A percentile compares a stretch with the other conserved stretches of the same genome.
phyloP scores from a whole-genome alignment of 2,797 vertebrate genomes.

The Sebastes itinus region DNA sequence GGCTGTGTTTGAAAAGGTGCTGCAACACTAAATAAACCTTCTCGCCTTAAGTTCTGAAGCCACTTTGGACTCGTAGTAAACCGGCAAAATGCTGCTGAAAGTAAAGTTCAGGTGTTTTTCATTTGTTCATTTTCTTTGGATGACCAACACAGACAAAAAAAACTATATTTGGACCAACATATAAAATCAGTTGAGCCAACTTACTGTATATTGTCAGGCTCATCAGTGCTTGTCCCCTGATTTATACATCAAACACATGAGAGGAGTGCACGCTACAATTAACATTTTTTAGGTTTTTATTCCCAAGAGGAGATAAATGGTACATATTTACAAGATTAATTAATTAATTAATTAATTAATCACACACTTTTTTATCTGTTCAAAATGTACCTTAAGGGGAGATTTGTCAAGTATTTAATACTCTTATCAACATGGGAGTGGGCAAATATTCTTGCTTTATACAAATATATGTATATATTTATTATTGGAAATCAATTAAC shows the following conservation, averaged over 20 bases:
- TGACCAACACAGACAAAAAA: not conserved
- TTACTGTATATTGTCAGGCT: not conserved
- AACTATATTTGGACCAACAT: not conserved
- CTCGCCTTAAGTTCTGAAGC: not conserved
- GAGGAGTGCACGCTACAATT: not conserved
- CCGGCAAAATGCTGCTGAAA: not conserved
- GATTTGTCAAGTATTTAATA: too few species aligned
- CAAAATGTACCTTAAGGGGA: too few species aligned
- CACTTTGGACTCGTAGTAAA: not conserved
- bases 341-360: too few species aligned
- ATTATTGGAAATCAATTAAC: too few species aligned
- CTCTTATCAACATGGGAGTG: too few species aligned
- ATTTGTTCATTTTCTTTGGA: not conserved
- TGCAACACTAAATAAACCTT: not conserved
- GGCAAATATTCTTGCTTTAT: too few species aligned
- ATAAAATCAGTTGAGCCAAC: not conserved
- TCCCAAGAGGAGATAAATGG: too few species aligned
- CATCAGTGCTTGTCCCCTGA: too few species aligned
- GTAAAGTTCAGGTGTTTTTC: not conserved
- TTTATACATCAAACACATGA: not conserved
- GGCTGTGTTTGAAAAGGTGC: not conserved
- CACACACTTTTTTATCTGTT: too few species aligned
- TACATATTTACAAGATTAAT: too few species aligned
- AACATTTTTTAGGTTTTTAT: too few species aligned
- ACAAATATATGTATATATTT: rapidly evolving